Conservation (phyloP, 2,113 vertebrate genomes). For the Prunella fulvescens region DNA sequence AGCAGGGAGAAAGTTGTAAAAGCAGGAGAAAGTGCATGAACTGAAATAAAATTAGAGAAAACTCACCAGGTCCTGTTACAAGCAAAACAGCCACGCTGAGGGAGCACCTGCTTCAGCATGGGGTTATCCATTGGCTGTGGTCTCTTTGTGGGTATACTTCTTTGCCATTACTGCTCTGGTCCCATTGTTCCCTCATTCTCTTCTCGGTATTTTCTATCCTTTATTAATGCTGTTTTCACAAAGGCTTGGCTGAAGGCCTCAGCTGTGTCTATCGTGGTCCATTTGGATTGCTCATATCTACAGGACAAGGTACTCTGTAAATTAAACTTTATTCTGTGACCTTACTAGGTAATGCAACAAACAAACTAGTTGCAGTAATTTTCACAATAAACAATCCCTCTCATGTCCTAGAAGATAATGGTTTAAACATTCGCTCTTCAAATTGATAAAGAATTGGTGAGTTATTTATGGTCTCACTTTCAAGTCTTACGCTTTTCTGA, state of each 20-base stretch:
- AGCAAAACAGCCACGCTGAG: not conserved
- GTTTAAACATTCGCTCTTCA: not conserved
- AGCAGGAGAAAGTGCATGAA: not conserved
- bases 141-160: no score
- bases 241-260: not conserved
- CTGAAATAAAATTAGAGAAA: not conserved
- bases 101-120: not conserved
- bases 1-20: not conserved
- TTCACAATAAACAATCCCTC: not conserved
- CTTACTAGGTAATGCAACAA: not conserved
- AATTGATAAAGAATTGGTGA: not conserved
- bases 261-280: not conserved
- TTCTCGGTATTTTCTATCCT: not conserved
- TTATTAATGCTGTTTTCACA: not conserved
- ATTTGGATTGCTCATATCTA: not conserved
- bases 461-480: not conserved
- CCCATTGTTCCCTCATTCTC: fast-evolving
- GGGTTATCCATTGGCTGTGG: fast-evolving
- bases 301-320: not conserved
- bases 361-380: not conserved
- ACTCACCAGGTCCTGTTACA: not conserved
- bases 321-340: not conserved
- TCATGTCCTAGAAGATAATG: not conserved
- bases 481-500: not conserved
- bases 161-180: not conserved